phyloP scores from a whole-genome alignment of 2,113 vertebrate species.

The Eurystomus gularis region DNA sequence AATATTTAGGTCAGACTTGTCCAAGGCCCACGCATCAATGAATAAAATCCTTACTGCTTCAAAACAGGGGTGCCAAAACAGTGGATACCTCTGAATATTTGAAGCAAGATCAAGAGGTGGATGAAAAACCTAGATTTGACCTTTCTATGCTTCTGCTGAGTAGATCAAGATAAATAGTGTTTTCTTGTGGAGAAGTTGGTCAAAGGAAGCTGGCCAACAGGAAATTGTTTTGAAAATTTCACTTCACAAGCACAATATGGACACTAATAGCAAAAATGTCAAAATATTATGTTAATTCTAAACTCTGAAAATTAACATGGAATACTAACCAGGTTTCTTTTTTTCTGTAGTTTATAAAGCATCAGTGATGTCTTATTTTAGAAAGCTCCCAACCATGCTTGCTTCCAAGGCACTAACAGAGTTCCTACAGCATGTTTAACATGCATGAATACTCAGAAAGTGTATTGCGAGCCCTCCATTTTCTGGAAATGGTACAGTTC shows the following conservation, averaged over 20 bases:
- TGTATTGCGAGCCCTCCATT: neutral
- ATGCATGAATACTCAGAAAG: neutral
- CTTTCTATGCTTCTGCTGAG: neutral
- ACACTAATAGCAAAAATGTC: neutral
- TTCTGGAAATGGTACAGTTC: neutral
- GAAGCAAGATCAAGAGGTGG: neutral
- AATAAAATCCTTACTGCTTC: neutral
- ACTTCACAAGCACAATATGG: neutral
- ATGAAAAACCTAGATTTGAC: neutral
- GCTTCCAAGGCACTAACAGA: neutral
- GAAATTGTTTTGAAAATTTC: neutral
- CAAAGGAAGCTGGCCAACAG: neutral
- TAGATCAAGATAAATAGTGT: neutral
- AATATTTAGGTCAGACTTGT: neutral
- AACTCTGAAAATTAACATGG: neutral
- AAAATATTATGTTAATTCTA: neutral
- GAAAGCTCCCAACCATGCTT: neutral
- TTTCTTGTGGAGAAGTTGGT: neutral
- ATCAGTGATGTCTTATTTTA: neutral
- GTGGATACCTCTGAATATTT: neutral
- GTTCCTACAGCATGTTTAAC: neutral
- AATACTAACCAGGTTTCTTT: neutral
- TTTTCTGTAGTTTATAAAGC: neutral
- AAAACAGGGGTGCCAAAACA: neutral
- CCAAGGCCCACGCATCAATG: neutral